phyloP scores from a whole-genome alignment of 2,113 vertebrate species.

The Dolichotis patagonum region DNA sequence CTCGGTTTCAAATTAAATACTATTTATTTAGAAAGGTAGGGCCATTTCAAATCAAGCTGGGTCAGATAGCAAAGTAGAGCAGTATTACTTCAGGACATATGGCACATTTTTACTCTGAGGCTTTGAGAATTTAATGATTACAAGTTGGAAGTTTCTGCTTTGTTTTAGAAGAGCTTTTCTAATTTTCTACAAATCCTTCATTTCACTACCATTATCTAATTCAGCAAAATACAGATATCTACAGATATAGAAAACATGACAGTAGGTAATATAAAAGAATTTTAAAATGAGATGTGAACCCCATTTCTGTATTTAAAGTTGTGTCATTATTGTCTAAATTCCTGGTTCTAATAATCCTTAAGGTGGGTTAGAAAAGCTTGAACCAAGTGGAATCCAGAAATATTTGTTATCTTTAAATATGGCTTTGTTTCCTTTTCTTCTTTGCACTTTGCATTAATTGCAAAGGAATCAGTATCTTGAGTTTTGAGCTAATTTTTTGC shows the following conservation, averaged over 20 bases:
- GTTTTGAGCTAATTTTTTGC: conserved; percentile 54
- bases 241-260: neutral
- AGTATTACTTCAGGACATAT: neutral
- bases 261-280: neutral
- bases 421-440: conserved; percentile 1
- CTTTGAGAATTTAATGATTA: conserved; percentile 36
- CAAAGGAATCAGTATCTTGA: neutral
- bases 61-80: neutral
- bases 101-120: conserved; percentile 29
- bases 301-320: conserved; percentile 45
- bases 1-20: conserved; percentile 68
- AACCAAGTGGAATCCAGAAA: conserved; percentile 10
- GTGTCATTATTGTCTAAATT: neutral
- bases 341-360: conserved; percentile 1
- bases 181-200: neutral
- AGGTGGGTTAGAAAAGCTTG: neutral
- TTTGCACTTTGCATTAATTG: neutral
- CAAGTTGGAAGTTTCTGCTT: conserved; percentile 35
- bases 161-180: conserved; percentile 59
- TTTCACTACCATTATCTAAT: neutral
- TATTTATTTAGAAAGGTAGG: conserved; percentile 67
- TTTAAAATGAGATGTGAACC: conserved; percentile 10
- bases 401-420: neutral
- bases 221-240: neutral
- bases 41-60: conserved; percentile 9